Evolutionary conservation across 2,797 vertebrate genomes (phyloP).

Genomic region (Myotis pilosus): DNA sequence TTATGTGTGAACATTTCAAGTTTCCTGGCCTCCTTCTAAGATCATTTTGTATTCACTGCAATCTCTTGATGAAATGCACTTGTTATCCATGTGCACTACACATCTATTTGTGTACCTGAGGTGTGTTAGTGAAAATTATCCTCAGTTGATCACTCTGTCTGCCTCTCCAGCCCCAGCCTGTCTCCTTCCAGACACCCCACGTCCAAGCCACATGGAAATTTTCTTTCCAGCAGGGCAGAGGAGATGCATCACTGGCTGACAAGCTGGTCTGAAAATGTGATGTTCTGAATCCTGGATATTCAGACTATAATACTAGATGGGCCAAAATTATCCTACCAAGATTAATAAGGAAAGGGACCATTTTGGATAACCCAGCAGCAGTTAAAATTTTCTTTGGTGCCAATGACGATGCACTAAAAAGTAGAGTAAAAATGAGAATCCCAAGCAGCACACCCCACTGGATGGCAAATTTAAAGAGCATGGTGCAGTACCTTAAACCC

Average conservation of each 20-base stretch:
- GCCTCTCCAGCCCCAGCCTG: neutral
- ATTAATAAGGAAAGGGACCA: slow-evolving; percentile 81
- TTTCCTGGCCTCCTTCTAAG: slow-evolving; percentile 34
- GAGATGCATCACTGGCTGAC: neutral
- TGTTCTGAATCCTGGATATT: slow-evolving; percentile 94
- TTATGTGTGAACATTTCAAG: slow-evolving; percentile 71
- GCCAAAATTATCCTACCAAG: slow-evolving; percentile 91
- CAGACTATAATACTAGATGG: slow-evolving; percentile 96
- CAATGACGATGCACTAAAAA: slow-evolving; percentile 90
- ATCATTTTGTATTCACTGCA: slow-evolving; percentile 73
- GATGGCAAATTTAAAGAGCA: slow-evolving; percentile 88
- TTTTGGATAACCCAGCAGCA: slow-evolving; percentile 82
- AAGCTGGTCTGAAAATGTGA: slow-evolving; percentile 90
- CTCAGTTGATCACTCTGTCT: neutral
- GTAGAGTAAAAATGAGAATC: slow-evolving; percentile 88
- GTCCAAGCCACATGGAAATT: neutral
- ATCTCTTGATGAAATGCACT: slow-evolving; percentile 65
- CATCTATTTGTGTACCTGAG: slow-evolving; percentile 72
- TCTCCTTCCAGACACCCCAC: neutral
- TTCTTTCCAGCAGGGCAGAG: neutral
- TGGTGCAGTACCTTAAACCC: slow-evolving; percentile 86
- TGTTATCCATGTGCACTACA: slow-evolving; percentile 54
- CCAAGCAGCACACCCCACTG: slow-evolving; percentile 91
- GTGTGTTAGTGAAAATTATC: slow-evolving; percentile 68
- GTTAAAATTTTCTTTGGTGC: slow-evolving; percentile 95